phyloP scores from a whole-genome alignment of 2,113 vertebrate species.

The Micronycteris hirsuta region DNA sequence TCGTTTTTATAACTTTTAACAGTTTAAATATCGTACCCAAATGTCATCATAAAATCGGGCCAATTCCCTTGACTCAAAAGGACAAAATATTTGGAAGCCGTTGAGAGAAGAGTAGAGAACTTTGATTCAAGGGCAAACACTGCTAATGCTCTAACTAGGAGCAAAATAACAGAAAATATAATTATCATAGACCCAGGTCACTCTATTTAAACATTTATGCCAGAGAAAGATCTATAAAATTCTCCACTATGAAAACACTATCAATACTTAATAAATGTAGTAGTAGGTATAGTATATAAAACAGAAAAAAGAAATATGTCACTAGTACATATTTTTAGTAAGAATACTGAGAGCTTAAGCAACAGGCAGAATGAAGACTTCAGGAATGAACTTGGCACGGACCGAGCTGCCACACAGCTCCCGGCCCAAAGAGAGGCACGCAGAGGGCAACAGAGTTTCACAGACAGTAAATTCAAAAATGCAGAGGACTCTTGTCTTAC shows the following conservation, averaged over 20 bases:
- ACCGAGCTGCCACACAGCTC: not conserved
- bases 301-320: not conserved
- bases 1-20: conserved; percentile 64
- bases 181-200: not conserved
- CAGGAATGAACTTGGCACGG: not conserved
- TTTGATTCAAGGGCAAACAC: conserved; percentile 48
- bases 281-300: not conserved
- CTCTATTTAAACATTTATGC: not conserved
- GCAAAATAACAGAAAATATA: conserved; percentile 53
- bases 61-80: conserved; percentile 54
- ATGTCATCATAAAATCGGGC: conserved; percentile 60
- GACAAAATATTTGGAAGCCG: conserved; percentile 42
- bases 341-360: not conserved
- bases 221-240: not conserved
- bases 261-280: not conserved
- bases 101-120: conserved; percentile 22
- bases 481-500: not conserved
- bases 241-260: not conserved
- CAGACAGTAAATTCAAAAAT: not conserved
- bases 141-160: conserved; percentile 26
- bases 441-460: not conserved
- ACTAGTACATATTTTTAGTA: not conserved
- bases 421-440: not conserved
- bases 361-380: not conserved
- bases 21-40: conserved; percentile 63